These are phyloP conservation scores for Arctocebus calabarensis DNA, from an alignment of 2,797 vertebrate genomes.

Conservation along the genomic window DNA sequence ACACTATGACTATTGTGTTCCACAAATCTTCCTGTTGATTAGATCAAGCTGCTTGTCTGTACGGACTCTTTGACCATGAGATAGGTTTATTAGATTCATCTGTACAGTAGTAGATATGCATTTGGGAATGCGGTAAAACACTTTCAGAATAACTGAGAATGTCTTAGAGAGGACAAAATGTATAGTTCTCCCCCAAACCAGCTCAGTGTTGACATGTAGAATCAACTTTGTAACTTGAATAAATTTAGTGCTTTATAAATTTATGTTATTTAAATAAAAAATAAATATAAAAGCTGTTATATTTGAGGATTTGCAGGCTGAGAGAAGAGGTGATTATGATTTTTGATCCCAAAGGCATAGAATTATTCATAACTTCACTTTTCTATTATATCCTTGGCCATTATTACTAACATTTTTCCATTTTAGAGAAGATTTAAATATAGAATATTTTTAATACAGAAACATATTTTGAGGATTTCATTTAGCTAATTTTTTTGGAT, in stretches of 20 bases:
- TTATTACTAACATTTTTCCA: slow-evolving; percentile 3
- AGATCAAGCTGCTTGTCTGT: neutral
- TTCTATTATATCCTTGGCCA: neutral
- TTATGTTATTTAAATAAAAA: slow-evolving; percentile 18
- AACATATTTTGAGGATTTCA: neutral
- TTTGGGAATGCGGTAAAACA: neutral
- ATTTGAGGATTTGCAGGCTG: neutral
- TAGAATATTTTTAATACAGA: neutral
- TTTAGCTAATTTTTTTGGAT: neutral
- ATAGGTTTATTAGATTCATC: neutral
- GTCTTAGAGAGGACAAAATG: neutral
- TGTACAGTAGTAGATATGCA: neutral
- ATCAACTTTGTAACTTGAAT: slow-evolving; percentile 17
- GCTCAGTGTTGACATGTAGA: neutral
- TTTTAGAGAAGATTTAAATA: slow-evolving; percentile 23
- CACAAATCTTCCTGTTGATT: neutral
- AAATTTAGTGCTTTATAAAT: neutral
- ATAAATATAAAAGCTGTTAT: neutral
- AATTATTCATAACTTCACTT: neutral
- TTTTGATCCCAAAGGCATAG: neutral
- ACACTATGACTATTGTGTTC: neutral
- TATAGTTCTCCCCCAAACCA: neutral
- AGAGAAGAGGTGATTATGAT: neutral
- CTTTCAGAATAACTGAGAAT: neutral
- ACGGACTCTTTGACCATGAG: neutral